Evolutionary conservation across 2,113 vertebrate genomes (phyloP).

Genomic region (Pyxicephalus adspersus): DNA sequence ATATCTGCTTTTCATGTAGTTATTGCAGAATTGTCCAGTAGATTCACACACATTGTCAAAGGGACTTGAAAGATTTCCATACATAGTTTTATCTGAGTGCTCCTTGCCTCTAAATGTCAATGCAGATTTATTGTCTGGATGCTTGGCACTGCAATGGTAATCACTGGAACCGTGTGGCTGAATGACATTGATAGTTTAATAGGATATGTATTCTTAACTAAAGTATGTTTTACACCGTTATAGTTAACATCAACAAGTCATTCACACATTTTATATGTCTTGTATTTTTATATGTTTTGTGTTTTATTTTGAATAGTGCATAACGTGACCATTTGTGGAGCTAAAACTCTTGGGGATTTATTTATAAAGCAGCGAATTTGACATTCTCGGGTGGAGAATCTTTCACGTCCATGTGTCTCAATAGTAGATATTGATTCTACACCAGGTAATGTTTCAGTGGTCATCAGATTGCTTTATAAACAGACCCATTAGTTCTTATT

Average conservation of each 20-base stretch:
- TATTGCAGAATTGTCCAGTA: neutral
- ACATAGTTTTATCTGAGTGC: constrained; percentile 7
- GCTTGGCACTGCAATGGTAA: constrained; percentile 32
- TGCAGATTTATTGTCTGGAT: constrained; percentile 14
- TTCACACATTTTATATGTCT: no score
- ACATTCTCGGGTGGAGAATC: no score
- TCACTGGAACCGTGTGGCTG: neutral
- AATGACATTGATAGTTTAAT: constrained; percentile 31
- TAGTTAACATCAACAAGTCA: neutral
- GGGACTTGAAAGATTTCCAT: constrained; percentile 21
- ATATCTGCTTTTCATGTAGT: neutral
- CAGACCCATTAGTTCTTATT: no score
- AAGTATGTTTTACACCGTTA: neutral
- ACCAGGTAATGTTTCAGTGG: no score
- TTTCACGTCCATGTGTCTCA: no score
- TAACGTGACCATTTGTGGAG: no score
- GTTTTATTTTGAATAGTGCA: no score
- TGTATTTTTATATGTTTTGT: no score
- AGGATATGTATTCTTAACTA: neutral
- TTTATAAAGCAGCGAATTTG: no score
- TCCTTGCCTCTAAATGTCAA: constrained; percentile 9
- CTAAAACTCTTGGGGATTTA: no score
- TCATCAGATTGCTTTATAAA: no score
- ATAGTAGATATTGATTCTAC: no score
- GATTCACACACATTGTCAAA: neutral